Evolutionary conservation across 2,888 invertebrate genomes (phyloP).

Genomic region (Ametastegia equiseti): DNA sequence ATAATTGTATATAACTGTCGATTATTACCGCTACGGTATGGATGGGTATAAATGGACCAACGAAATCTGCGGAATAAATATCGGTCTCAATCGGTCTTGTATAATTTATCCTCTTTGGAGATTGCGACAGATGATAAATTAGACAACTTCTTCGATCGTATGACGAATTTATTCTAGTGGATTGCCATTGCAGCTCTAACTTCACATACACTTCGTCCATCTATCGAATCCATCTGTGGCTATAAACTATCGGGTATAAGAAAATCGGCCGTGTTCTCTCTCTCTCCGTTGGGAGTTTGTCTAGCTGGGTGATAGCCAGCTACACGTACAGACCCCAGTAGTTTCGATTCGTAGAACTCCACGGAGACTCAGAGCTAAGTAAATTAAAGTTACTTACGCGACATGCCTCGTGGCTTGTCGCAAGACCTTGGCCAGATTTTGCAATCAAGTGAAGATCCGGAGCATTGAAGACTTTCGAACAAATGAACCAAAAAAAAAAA

Average conservation of each 20-base stretch:
- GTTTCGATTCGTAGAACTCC: background rate
- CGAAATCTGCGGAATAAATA: background rate
- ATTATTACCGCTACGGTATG: background rate
- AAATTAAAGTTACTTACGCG: conserved; percentile 6
- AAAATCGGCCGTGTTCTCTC: background rate
- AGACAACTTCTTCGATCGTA: background rate
- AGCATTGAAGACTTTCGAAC: background rate
- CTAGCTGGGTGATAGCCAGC: conserved; percentile 20
- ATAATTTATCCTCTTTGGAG: background rate
- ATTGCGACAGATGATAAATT: background rate
- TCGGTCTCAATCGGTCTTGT: background rate
- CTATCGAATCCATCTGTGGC: background rate
- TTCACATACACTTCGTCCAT: background rate
- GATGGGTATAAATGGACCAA: background rate
- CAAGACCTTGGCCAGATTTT: background rate
- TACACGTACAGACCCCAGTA: background rate
- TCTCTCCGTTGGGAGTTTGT: background rate
- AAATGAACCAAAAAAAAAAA: background rate
- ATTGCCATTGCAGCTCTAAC: background rate
- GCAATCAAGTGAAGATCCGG: background rate
- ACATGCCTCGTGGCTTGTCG: background rate
- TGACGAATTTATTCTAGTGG: background rate
- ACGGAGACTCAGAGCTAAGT: background rate
- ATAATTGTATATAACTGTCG: conserved; percentile 47
- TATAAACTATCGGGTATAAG: background rate